Evolutionary conservation across 23 tunicate genomes (phyloP), one percentile per base, ranked within the genome.

Genomic region (Styela clava): DNA sequence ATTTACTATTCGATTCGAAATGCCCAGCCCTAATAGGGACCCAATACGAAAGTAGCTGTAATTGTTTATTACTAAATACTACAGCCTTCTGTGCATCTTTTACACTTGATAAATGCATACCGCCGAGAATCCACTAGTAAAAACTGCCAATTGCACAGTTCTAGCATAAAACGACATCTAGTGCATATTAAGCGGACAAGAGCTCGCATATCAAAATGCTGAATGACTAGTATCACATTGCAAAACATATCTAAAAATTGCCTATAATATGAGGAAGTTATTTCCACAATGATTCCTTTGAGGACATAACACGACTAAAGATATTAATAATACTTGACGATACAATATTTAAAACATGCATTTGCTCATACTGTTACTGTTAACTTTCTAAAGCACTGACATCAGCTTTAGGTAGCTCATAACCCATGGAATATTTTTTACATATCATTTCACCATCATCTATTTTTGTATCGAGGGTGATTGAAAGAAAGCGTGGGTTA

Each of bases 341-440:
- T 44, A 12, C 56, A 44, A 44, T 5, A 44, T 44, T 5, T 44
- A 44, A 44, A 44, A 44, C 56, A 44, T 44, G 56, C 12, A 44
- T 7, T 44, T 44, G 56, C 56, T 44, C 56, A 44, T 44, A 12
- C 7, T 44, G 12, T 5, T 5, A 44, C 12, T 12, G 12, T 44
- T 12, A 44, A 44, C 12, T 44, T 7, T 44, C 56, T 44, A 44
- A 12, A 44, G 56, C 7, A 44, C 56, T 44, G 12, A 44, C 56
- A 44, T 44, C 56, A 44, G 56, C 12, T 44, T 44, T 44, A 5
- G 97, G 91, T 35, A 83, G 31, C 52, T 93, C 98, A 80, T 93
- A 93, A 29, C 98, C 98, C 98, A 93, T 93, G 3, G 84, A 76
- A 71, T 93, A 93, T 31, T 65, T 62, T 81, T 85, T 86, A 0